These are phyloP conservation scores for Heterotis niloticus DNA, from an alignment of 2,113 vertebrate genomes.

Conservation along the genomic window DNA sequence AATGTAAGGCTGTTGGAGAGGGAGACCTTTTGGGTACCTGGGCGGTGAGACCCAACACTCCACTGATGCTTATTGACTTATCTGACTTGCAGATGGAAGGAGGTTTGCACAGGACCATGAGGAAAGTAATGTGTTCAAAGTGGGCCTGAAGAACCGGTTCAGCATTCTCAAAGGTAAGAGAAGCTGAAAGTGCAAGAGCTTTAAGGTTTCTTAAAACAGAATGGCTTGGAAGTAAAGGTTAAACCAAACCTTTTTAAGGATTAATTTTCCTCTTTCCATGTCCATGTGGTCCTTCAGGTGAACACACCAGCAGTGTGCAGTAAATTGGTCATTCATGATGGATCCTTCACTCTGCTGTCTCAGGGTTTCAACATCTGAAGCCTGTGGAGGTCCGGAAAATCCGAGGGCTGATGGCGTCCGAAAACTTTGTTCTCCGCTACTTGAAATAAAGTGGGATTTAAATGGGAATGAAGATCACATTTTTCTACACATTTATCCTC, in stretches of 20 bases:
- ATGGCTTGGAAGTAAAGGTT: too few species aligned
- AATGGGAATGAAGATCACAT: neutral
- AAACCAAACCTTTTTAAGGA: too few species aligned
- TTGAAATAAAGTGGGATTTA: slow-evolving; percentile 7
- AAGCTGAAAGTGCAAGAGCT: too few species aligned
- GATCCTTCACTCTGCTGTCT: neutral
- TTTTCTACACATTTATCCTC: neutral
- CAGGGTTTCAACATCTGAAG: slow-evolving; percentile 45
- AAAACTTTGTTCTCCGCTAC: slow-evolving; percentile 49
- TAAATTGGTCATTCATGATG: too few species aligned
- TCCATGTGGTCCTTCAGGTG: too few species aligned
- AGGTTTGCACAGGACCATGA: slow-evolving; percentile 54
- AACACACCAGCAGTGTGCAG: too few species aligned
- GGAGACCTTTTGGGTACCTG: neutral
- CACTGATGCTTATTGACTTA: neutral
- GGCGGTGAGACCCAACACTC: neutral
- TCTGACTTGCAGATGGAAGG: slow-evolving; percentile 53
- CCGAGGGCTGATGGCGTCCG: slow-evolving; percentile 40
- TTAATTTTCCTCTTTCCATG: too few species aligned
- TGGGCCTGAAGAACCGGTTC: slow-evolving; percentile 48
- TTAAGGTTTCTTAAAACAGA: too few species aligned
- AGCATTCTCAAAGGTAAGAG: slow-evolving; percentile 53
- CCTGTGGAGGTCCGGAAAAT: slow-evolving; percentile 35
- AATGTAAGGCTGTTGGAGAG: slow-evolving; percentile 51
- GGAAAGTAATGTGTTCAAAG: slow-evolving; percentile 36